A percentile compares a stretch with the other conserved stretches of the same genome.
Evolutionary conservation across 1,140 invertebrate species (phyloP).

Genomic region (Triops longicaudatus): DNA sequence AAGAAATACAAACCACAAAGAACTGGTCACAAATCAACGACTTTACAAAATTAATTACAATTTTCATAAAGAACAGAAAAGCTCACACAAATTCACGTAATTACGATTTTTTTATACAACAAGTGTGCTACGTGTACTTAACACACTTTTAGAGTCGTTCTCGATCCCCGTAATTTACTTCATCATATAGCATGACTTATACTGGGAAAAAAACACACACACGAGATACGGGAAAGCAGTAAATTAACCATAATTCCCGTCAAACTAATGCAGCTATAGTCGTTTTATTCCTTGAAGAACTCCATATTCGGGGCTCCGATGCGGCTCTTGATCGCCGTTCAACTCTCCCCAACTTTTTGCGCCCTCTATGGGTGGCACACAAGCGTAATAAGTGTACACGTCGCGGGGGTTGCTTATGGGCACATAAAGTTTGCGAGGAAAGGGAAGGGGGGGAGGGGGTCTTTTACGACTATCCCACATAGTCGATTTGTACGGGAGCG

Average conservation of each 20-base stretch:
- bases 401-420: background rate
- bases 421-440: background rate
- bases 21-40: background rate
- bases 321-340: too few species aligned
- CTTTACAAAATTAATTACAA: background rate
- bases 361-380: background rate
- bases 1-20: background rate
- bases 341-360: background rate
- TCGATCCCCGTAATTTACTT: background rate
- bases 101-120: background rate
- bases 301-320: background rate
- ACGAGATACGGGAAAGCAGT: background rate
- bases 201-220: background rate
- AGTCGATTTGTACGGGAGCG: background rate
- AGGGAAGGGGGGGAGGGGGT: background rate
- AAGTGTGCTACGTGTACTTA: background rate
- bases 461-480: conserved; percentile 3
- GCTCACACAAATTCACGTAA: background rate
- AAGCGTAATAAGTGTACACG: conserved; percentile 3
- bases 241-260: background rate
- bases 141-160: background rate
- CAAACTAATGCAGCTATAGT: background rate
- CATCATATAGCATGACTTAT: too few species aligned
- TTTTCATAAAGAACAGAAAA: background rate
- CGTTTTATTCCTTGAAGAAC: background rate